Percentiles rank a stretch among this genome's conserved stretches.
These are phyloP conservation scores for Microcebus tavaratra DNA, from an alignment of 2,113 vertebrate genomes.

Conservation along the genomic window DNA sequence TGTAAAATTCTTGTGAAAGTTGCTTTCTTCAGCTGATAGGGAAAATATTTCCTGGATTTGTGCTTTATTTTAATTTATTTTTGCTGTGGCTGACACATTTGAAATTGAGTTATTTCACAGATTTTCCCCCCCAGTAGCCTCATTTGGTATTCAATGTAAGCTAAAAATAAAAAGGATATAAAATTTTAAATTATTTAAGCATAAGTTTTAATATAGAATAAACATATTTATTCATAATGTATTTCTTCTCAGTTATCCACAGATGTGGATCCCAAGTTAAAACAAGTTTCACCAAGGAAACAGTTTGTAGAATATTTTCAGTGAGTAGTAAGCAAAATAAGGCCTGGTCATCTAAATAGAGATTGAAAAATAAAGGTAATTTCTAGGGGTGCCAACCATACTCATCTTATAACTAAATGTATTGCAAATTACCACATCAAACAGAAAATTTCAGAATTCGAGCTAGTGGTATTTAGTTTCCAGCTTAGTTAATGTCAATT, in stretches of 20 bases:
- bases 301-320: not conserved
- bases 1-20: not conserved
- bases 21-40: not conserved
- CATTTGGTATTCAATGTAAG: constrained; percentile 50
- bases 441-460: not conserved
- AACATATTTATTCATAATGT: constrained; percentile 35
- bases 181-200: constrained; percentile 54
- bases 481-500: constrained; percentile 8
- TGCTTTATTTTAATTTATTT: constrained; percentile 55
- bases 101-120: constrained; percentile 41
- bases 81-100: constrained; percentile 43
- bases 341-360: not conserved
- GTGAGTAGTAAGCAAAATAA: constrained; percentile 32
- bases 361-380: constrained; percentile 36
- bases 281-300: constrained; percentile 23
- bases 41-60: constrained; percentile 48
- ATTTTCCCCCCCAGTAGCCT: not conserved
- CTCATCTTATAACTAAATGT: not conserved
- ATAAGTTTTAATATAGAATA: constrained; percentile 31
- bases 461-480: constrained; percentile 31
- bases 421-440: not conserved
- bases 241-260: constrained; percentile 52
- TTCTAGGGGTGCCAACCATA: not conserved
- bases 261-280: constrained; percentile 27
- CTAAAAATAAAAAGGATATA: constrained; percentile 58